Evolutionary conservation across 1,140 invertebrate genomes (phyloP).

Genomic region (Ylistrum balloti): DNA sequence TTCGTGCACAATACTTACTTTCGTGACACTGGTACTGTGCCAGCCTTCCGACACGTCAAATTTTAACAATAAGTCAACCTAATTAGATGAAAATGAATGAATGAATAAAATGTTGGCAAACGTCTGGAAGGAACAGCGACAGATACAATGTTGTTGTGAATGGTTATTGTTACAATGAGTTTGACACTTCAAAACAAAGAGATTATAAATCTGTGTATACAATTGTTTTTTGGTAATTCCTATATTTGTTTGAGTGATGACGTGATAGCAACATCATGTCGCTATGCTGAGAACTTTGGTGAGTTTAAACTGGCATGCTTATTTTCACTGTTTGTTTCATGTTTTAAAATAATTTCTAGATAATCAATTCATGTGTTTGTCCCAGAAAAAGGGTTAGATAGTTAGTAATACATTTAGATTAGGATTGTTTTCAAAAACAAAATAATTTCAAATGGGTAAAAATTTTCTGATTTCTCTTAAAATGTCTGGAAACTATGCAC

Average conservation of each 20-base stretch:
- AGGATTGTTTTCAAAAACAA: background rate
- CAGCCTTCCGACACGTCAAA: background rate
- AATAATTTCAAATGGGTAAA: background rate
- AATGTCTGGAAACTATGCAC: background rate
- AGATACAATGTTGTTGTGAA: background rate
- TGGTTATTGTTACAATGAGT: background rate
- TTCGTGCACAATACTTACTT: conserved; percentile 15
- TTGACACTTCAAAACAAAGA: conserved; percentile 28
- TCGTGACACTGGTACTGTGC: background rate
- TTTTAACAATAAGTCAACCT: background rate
- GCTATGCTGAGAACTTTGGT: background rate
- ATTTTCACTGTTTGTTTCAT: background rate
- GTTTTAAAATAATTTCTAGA: background rate
- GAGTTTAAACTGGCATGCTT: conserved; percentile 19
- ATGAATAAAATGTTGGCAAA: conserved; percentile 14
- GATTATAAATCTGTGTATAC: background rate
- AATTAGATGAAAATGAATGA: conserved; percentile 40
- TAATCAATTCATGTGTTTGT: background rate
- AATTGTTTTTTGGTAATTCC: background rate
- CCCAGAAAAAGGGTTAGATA: background rate
- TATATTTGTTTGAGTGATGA: background rate
- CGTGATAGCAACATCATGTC: background rate
- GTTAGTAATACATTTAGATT: background rate
- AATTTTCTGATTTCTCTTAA: background rate
- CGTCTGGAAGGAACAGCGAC: background rate